phyloP scores from a whole-genome alignment of 2,113 vertebrate genomes.

The Narcine bancroftii region DNA sequence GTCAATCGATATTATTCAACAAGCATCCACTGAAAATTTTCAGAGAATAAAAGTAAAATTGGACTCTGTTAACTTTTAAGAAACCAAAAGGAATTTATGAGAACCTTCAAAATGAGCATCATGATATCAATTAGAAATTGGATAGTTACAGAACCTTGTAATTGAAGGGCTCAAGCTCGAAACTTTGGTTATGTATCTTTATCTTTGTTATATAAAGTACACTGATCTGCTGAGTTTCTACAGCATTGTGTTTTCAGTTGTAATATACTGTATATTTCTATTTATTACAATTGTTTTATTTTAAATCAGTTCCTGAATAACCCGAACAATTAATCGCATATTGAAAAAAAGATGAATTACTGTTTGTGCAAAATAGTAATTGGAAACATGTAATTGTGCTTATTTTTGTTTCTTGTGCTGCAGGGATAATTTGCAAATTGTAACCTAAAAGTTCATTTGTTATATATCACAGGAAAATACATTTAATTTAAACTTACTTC shows the following conservation, averaged over 20 bases:
- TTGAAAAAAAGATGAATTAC: neutral
- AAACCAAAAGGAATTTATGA: neutral
- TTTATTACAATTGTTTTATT: neutral
- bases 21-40: neutral
- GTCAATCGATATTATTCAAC: neutral
- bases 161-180: no score
- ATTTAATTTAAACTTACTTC: constrained; percentile 24
- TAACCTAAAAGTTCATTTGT: neutral
- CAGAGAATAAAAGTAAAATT: neutral
- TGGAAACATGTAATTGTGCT: neutral
- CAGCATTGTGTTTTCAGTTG: no score
- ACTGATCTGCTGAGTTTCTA: no score
- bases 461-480: neutral
- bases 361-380: neutral
- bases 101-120: neutral
- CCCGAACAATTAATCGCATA: neutral
- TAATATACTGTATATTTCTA: neutral
- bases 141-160: neutral
- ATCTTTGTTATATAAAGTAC: no score
- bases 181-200: no score
- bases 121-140: neutral
- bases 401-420: neutral
- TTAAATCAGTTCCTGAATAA: neutral
- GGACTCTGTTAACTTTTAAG: neutral
- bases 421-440: neutral